Percentiles rank a stretch among this genome's conserved stretches.
These are phyloP conservation scores for Rhabdomys dilectus DNA, from an alignment of 2,113 vertebrate genomes.

Conservation along the genomic window DNA sequence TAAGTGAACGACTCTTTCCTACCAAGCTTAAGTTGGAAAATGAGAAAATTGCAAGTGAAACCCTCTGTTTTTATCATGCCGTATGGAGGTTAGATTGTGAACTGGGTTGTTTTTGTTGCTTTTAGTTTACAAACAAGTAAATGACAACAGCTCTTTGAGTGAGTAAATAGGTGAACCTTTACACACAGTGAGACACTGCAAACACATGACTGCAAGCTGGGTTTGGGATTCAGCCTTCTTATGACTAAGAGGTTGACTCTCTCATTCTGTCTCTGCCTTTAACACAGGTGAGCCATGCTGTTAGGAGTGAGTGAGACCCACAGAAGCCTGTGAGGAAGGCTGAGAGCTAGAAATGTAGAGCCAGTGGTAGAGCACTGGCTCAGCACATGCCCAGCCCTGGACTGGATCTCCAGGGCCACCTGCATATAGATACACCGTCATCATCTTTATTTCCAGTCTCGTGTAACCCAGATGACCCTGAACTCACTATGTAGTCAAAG, in stretches of 20 bases:
- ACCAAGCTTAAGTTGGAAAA: constrained; percentile 37
- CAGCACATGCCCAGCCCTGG: background rate
- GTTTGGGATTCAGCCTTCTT: constrained; percentile 6
- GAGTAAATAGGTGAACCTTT: background rate
- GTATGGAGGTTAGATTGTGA: background rate
- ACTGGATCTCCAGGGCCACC: background rate
- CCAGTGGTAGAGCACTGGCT: background rate
- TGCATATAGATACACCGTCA: background rate
- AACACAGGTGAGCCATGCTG: background rate
- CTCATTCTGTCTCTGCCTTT: constrained; percentile 14
- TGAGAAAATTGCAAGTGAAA: background rate
- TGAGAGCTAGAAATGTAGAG: background rate
- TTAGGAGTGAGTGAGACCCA: background rate
- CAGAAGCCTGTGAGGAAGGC: background rate
- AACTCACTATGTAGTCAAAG: background rate
- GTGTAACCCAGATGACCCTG: background rate
- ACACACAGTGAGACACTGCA: background rate
- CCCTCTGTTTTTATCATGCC: background rate
- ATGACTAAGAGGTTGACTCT: background rate
- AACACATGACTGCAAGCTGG: background rate
- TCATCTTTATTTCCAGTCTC: background rate
- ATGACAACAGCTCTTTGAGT: constrained; percentile 12
- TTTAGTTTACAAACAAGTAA: constrained; percentile 32
- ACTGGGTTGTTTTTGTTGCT: background rate
- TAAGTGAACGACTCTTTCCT: constrained; percentile 22